Percentiles rank a stretch among this genome's conserved stretches.
These are phyloP conservation scores for Iselma pallidipennis DNA, from an alignment of 2,888 invertebrate species.

Conservation along the genomic window DNA sequence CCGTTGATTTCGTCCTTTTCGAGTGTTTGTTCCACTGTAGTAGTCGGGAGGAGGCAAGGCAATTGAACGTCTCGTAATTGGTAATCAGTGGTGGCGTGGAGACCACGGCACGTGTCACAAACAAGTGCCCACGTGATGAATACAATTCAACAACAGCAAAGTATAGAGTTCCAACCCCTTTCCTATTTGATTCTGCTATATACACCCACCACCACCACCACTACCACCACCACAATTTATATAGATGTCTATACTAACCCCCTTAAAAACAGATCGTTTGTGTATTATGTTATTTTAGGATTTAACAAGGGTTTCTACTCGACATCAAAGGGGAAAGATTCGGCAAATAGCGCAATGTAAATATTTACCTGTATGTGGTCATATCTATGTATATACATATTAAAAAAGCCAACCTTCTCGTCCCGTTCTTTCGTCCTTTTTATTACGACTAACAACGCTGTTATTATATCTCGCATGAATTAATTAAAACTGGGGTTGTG, in stretches of 20 bases:
- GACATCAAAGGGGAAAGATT: conserved; percentile 51
- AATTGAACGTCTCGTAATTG: conserved; percentile 52
- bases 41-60: conserved; percentile 38
- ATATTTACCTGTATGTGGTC: conserved; percentile 44
- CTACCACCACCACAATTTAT: neutral
- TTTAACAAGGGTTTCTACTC: conserved; percentile 49
- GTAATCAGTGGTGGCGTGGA: conserved; percentile 48
- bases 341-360: conserved; percentile 48
- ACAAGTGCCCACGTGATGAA: conserved; percentile 48
- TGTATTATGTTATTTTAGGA: conserved; percentile 51
- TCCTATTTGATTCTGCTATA: neutral
- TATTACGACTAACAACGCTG: neutral
- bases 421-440: neutral
- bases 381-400: conserved; percentile 25
- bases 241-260: neutral
- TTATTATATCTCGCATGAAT: neutral
- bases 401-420: conserved; percentile 18
- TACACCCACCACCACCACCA: conserved; percentile 13
- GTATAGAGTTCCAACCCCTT: neutral
- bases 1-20: neutral
- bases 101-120: conserved; percentile 51
- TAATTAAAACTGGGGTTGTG: conserved; percentile 1
- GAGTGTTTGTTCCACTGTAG: neutral
- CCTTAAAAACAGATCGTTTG: conserved; percentile 31
- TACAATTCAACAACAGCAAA: conserved; percentile 16